phyloP scores from a whole-genome alignment of 2,888 invertebrate species.

The Eupithecia subfuscata region DNA sequence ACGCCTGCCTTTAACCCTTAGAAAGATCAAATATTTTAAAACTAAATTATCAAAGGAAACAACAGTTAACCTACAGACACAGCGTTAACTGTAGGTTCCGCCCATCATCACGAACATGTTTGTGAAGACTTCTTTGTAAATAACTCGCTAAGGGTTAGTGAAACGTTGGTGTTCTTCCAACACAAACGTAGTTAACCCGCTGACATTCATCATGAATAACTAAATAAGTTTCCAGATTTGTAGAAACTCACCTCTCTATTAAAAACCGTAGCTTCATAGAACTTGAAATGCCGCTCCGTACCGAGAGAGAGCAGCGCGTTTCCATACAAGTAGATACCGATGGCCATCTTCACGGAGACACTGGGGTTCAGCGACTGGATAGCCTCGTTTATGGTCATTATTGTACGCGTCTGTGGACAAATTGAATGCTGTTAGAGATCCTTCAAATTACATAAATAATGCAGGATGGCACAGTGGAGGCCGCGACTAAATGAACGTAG shows the following conservation, averaged over 20 bases:
- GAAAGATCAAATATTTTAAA: no score
- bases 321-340: constrained; percentile 89
- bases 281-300: constrained; percentile 88
- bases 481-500: no score
- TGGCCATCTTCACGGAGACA: constrained; percentile 90
- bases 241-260: constrained; percentile 85
- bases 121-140: no score
- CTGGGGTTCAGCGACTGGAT: constrained; percentile 88
- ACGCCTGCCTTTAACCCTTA: no score
- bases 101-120: no score
- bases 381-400: constrained; percentile 91
- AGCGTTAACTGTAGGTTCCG: no score
- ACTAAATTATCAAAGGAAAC: no score
- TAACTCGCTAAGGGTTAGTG: background rate
- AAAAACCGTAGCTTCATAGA: constrained; percentile 88
- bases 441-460: no score
- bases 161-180: no score
- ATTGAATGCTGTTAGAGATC: background rate
- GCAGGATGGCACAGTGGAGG: no score
- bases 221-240: background rate
- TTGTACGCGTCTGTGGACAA: constrained; percentile 84
- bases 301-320: constrained; percentile 90
- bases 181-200: background rate
- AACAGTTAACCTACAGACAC: no score
- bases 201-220: background rate